A percentile compares a stretch with the other conserved stretches of the same genome.
Evolutionary conservation across 1,140 invertebrate genomes (phyloP).

Genomic region (Eulimnadia texana): DNA sequence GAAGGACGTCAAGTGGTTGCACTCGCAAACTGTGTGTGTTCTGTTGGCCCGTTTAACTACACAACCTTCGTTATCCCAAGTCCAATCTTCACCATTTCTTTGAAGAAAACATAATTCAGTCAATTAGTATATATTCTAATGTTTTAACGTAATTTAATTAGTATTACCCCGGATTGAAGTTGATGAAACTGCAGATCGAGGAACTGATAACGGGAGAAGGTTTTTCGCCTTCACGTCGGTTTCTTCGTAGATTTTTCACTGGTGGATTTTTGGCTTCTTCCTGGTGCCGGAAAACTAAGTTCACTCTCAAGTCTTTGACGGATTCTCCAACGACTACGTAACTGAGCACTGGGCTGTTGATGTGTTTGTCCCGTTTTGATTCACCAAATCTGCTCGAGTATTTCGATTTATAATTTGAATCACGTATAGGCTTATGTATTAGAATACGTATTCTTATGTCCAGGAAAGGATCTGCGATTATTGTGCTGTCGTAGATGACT

Average conservation of each 20-base stretch:
- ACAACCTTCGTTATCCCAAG: too few relatives aligned
- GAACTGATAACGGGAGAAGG: constrained; percentile 15
- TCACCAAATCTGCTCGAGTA: neutral
- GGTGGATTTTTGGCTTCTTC: neutral
- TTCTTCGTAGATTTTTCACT: constrained; percentile 7
- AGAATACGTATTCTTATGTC: neutral
- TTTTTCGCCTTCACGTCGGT: constrained; percentile 17
- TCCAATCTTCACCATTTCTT: neutral
- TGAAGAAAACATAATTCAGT: neutral
- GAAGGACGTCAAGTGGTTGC: too few relatives aligned
- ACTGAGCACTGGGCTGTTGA: neutral
- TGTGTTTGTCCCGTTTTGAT: neutral
- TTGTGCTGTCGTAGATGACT: neutral
- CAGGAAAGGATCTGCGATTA: neutral
- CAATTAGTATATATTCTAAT: too few relatives aligned
- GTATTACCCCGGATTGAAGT: neutral
- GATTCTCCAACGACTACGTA: neutral
- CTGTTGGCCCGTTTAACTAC: too few relatives aligned
- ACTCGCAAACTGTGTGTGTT: too few relatives aligned
- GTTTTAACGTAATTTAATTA: neutral
- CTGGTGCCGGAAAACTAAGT: constrained; percentile 1
- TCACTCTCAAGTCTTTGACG: neutral
- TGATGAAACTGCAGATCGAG: constrained; percentile 19
- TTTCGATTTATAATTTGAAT: too few relatives aligned
- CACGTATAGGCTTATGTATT: too few relatives aligned